These are phyloP conservation scores for Tineola bisselliella DNA, from an alignment of 2,888 invertebrate species.

Conservation along the genomic window DNA sequence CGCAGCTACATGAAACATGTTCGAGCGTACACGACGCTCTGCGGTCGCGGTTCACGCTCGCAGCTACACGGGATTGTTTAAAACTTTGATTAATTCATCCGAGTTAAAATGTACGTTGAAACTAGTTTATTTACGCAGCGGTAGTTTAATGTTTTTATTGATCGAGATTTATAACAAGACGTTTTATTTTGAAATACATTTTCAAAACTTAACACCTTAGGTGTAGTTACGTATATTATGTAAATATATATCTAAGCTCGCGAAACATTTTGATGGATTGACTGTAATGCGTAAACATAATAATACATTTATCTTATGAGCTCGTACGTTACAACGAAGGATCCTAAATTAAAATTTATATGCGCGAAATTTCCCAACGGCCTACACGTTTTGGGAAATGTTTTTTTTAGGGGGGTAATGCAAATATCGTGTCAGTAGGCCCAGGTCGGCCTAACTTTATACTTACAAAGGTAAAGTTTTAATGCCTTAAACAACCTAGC, in stretches of 20 bases:
- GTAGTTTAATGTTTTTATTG: not conserved
- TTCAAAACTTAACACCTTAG: no score
- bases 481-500: conserved; percentile 31
- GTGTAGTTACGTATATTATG: conserved; percentile 12
- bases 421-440: conserved; percentile 36
- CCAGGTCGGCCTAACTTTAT: conserved; percentile 31
- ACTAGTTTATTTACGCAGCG: conserved; percentile 2
- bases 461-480: conserved; percentile 45
- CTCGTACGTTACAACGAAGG: not conserved
- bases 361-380: conserved; percentile 5
- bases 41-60: conserved; percentile 14
- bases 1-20: conserved; percentile 10
- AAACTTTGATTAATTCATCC: conserved; percentile 63
- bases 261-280: not conserved
- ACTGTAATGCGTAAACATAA: not conserved
- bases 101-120: conserved; percentile 1
- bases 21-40: conserved; percentile 3
- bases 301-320: not conserved
- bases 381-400: conserved; percentile 1
- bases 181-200: no score
- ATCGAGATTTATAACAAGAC: not conserved
- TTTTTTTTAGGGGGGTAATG: conserved; percentile 46
- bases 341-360: conserved; percentile 3
- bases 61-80: conserved; percentile 57
- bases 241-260: not conserved